A percentile compares a stretch with the other conserved stretches of the same genome.
Conservation (phyloP, 2,888 invertebrate species). For the Acleris sparsana region DNA sequence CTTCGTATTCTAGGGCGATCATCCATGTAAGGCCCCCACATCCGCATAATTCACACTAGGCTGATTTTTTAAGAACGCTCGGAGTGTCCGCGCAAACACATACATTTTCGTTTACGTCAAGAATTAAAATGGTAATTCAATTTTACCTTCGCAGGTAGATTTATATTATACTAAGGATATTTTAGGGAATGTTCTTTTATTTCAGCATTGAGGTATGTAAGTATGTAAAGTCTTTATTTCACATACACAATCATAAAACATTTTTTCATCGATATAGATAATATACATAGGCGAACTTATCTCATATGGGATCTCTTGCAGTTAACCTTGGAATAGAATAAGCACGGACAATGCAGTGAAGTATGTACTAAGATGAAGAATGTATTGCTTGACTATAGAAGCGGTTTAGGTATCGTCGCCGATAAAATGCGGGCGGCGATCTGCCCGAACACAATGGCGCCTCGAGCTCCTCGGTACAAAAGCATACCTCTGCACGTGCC, state of each 20-base stretch:
- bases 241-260: too few species aligned
- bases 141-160: constrained; percentile 2
- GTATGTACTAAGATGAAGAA: neutral
- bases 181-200: constrained; percentile 3
- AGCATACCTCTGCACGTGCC: constrained; percentile 16
- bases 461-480: constrained; percentile 8
- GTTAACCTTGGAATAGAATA: too few species aligned
- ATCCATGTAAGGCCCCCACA: neutral
- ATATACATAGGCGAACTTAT: too few species aligned
- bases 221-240: neutral
- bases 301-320: too few species aligned
- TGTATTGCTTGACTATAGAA: neutral
- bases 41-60: neutral
- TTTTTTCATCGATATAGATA: too few species aligned
- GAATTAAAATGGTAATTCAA: constrained; percentile 11
- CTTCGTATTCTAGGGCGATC: neutral
- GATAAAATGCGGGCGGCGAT: neutral
- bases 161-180: constrained; percentile 2
- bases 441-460: neutral
- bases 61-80: neutral
- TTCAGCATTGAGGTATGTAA: neutral
- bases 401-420: neutral
- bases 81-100: constrained; percentile 8
- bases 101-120: constrained; percentile 14
- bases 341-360: neutral